Conservation (phyloP, 2,797 vertebrate species). For the Cossypha heuglini region DNA sequence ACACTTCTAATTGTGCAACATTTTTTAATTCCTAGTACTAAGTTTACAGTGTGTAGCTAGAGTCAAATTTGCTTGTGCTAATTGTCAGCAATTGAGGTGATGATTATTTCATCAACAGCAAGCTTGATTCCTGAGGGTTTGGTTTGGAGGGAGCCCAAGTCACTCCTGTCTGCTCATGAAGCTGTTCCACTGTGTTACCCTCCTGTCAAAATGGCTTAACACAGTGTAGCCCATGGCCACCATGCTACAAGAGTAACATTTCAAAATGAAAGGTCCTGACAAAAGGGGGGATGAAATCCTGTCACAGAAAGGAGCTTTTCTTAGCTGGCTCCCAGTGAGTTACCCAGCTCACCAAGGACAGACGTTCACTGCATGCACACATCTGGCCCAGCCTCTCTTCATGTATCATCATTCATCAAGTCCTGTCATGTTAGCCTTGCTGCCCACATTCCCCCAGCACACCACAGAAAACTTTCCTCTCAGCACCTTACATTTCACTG, state of each 20-base stretch:
- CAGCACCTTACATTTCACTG: slow-evolving; percentile 54
- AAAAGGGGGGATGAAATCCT: background rate
- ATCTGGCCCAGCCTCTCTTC: slow-evolving; percentile 41
- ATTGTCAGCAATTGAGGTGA: background rate
- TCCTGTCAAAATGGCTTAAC: background rate
- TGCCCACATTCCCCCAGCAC: background rate
- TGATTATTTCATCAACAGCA: background rate
- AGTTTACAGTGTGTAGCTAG: background rate
- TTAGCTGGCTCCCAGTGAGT: background rate
- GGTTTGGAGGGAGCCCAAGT: background rate
- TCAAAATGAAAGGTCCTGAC: background rate
- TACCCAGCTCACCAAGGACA: background rate
- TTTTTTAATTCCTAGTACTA: background rate
- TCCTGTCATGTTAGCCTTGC: background rate
- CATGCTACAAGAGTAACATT: background rate
- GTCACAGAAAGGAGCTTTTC: background rate
- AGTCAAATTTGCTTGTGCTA: background rate
- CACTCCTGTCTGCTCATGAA: background rate
- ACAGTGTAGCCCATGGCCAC: background rate
- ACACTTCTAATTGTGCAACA: background rate
- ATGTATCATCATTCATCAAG: slow-evolving; percentile 39
- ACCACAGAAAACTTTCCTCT: slow-evolving; percentile 58
- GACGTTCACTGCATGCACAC: slow-evolving; percentile 1
- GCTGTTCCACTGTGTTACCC: background rate
- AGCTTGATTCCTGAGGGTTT: background rate